phyloP scores from a whole-genome alignment of 1,140 invertebrate species.

The Dolichoris vasculosae region DNA sequence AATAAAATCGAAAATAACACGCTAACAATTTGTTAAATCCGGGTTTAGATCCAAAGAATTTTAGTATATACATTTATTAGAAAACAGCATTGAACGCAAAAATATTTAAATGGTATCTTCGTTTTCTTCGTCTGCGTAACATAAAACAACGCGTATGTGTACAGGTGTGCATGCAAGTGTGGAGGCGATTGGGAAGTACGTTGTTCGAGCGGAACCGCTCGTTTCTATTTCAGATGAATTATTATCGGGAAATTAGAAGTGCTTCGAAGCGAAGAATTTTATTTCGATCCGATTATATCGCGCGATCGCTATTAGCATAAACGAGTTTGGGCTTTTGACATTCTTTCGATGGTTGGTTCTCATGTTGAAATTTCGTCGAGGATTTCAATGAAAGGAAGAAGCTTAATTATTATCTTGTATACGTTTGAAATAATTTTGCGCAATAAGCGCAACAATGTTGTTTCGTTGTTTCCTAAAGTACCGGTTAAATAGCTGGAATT shows the following conservation, averaged over 20 bases:
- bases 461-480: no score
- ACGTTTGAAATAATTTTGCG: neutral
- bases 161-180: neutral
- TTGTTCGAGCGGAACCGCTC: neutral
- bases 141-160: neutral
- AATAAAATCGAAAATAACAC: neutral
- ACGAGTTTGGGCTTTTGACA: neutral
- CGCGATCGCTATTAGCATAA: conserved; percentile 25
- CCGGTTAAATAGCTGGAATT: neutral
- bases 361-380: neutral
- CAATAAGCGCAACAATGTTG: neutral
- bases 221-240: conserved; percentile 42
- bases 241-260: conserved; percentile 36
- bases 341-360: neutral
- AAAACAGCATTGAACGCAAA: neutral
- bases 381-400: conserved; percentile 4
- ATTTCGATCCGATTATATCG: neutral
- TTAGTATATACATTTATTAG: neutral
- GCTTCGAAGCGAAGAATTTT: neutral
- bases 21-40: neutral
- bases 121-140: neutral
- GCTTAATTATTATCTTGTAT: neutral
- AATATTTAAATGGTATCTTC: neutral
- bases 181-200: neutral
- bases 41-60: neutral